Evolutionary conservation across 2,113 vertebrate species (phyloP).

Genomic region (Poicephalus gulielmi): DNA sequence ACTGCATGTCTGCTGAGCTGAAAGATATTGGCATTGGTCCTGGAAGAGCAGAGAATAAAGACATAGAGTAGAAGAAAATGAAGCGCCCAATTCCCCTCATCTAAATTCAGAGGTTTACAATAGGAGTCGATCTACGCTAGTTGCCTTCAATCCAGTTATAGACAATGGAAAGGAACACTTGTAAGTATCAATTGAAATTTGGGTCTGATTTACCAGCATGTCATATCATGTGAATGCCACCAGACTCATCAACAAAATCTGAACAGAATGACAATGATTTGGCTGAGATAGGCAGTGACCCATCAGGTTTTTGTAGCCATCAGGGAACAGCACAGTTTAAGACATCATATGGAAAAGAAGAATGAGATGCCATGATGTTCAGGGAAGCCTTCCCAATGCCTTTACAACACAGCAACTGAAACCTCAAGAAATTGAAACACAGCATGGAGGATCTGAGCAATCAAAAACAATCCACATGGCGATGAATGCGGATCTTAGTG

Average conservation of each 20-base stretch:
- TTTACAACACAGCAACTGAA: neutral
- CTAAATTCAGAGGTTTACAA: neutral
- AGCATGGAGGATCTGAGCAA: neutral
- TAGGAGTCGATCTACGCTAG: neutral
- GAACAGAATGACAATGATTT: neutral
- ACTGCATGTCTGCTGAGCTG: neutral
- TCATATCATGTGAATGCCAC: neutral
- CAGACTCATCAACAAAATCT: neutral
- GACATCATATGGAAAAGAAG: neutral
- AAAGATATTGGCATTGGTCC: neutral
- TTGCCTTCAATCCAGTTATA: neutral
- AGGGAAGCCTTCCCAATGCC: neutral
- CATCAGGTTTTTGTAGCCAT: neutral
- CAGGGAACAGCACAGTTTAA: neutral
- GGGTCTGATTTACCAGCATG: neutral
- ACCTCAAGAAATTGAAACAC: neutral
- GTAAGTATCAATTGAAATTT: neutral
- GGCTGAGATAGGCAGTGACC: neutral
- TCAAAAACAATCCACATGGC: neutral
- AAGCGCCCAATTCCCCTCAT: neutral
- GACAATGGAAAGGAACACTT: neutral
- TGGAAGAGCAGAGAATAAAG: neutral
- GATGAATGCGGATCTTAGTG: neutral
- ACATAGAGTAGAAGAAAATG: neutral
- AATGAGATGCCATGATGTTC: neutral